Percentiles rank a stretch among this genome's conserved stretches.
Evolutionary conservation across 1,140 invertebrate species (phyloP).

Genomic region (Forficula auricularia): DNA sequence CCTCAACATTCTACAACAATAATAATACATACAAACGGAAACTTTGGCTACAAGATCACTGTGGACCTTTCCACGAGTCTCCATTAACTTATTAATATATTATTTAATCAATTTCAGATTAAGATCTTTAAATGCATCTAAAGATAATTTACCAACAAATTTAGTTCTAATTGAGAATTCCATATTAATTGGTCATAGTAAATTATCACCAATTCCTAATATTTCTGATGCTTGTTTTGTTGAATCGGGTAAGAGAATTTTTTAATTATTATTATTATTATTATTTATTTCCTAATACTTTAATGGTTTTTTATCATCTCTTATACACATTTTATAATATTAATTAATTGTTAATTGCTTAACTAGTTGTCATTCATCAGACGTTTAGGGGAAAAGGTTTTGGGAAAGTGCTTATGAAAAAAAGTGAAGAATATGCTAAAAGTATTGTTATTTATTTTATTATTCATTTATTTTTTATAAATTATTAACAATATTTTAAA

Average conservation of each 20-base stretch:
- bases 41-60: too few species aligned
- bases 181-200: constrained; percentile 52
- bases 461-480: too few species aligned
- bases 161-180: constrained; percentile 42
- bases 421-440: constrained; percentile 48
- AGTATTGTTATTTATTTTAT: too few species aligned
- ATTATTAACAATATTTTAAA: too few species aligned
- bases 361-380: constrained; percentile 47
- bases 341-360: constrained; percentile 12
- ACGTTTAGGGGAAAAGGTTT: constrained; percentile 47
- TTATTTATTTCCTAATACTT: too few species aligned
- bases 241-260: constrained; percentile 35
- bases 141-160: constrained; percentile 49
- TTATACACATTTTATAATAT: constrained; percentile 5
- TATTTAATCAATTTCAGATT: too few species aligned
- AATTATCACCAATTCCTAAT: constrained; percentile 45
- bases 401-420: constrained; percentile 47
- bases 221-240: constrained; percentile 48
- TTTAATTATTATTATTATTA: constrained; percentile 2
- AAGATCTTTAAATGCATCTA: constrained; percentile 45
- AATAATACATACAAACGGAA: too few species aligned
- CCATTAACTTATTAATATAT: too few species aligned
- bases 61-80: too few species aligned
- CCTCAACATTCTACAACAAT: too few species aligned
- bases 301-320: too few species aligned